Conservation (phyloP, 1,140 invertebrate species). For the Pissodes strobi region DNA sequence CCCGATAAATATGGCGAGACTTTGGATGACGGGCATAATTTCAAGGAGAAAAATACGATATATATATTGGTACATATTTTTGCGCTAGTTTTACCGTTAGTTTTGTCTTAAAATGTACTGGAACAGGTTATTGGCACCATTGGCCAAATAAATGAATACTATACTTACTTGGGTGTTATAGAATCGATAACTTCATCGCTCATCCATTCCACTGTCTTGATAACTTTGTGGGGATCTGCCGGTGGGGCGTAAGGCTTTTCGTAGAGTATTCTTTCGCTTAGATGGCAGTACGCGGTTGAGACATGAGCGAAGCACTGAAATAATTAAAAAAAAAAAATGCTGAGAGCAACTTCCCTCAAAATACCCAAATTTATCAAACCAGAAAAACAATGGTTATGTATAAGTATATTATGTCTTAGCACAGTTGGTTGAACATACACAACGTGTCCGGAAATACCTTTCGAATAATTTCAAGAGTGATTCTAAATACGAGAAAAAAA, state of each 20-base stretch:
- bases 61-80: no score
- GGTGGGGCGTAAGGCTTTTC: constrained; percentile 70
- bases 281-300: constrained; percentile 70
- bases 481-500: no score
- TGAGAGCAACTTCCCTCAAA: neutral
- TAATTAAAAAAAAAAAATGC: neutral
- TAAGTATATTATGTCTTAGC: neutral
- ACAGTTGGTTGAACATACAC: no score
- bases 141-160: no score
- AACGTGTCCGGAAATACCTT: no score
- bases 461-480: no score
- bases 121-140: no score
- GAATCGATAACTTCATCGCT: constrained; percentile 55
- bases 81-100: no score
- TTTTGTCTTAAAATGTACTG: no score
- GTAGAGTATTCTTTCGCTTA: constrained; percentile 68
- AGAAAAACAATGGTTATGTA: neutral
- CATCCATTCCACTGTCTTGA: constrained; percentile 80
- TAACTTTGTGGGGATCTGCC: constrained; percentile 68
- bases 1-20: constrained; percentile 40
- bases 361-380: neutral
- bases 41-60: no score
- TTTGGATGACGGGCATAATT: no score
- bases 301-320: constrained; percentile 60
- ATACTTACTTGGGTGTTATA: constrained; percentile 45